phyloP scores from a whole-genome alignment of 1,140 invertebrate species.

The Chelonus insularis region DNA sequence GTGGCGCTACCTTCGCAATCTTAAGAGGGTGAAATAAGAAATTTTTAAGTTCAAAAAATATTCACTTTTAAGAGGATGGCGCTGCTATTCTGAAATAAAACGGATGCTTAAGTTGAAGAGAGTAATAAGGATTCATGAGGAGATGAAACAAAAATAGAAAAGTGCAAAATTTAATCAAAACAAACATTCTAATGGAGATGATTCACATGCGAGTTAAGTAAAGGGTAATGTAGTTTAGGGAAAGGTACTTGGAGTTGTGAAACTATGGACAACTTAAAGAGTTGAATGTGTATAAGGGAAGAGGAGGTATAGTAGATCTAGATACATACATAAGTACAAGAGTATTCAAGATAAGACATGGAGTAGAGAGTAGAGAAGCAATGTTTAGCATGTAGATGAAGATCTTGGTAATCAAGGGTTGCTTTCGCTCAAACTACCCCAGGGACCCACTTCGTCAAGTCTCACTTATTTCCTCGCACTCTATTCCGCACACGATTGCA shows the following conservation, averaged over 20 bases:
- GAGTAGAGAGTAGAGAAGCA: slow-evolving; percentile 41
- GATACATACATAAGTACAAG: slow-evolving; percentile 60
- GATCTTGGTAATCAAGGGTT: slow-evolving; percentile 59
- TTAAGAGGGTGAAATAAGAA: slow-evolving; percentile 46
- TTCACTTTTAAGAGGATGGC: slow-evolving; percentile 36
- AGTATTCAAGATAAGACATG: slow-evolving; percentile 46
- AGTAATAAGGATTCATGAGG: too few species aligned
- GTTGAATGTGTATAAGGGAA: slow-evolving; percentile 3
- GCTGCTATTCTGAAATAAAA: slow-evolving; percentile 40
- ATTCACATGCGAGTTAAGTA: slow-evolving; percentile 32
- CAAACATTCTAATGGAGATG: slow-evolving; percentile 53
- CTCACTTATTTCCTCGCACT: slow-evolving; percentile 48
- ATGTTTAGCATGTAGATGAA: slow-evolving; percentile 61
- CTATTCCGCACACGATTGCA: slow-evolving; percentile 26
- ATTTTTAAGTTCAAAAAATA: slow-evolving; percentile 34
- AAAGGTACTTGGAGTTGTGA: not conserved
- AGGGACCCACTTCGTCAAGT: slow-evolving; percentile 58
- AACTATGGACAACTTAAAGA: slow-evolving; percentile 2
- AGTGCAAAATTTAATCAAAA: slow-evolving; percentile 29
- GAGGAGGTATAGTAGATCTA: slow-evolving; percentile 43
- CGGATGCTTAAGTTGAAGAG: not conserved
- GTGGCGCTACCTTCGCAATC: slow-evolving; percentile 45
- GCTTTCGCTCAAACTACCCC: slow-evolving; percentile 34
- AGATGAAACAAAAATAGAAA: not conserved
- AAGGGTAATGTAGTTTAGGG: too few species aligned